Evolutionary conservation across 2,797 vertebrate genomes (phyloP).

Genomic region (Poecilia picta): DNA sequence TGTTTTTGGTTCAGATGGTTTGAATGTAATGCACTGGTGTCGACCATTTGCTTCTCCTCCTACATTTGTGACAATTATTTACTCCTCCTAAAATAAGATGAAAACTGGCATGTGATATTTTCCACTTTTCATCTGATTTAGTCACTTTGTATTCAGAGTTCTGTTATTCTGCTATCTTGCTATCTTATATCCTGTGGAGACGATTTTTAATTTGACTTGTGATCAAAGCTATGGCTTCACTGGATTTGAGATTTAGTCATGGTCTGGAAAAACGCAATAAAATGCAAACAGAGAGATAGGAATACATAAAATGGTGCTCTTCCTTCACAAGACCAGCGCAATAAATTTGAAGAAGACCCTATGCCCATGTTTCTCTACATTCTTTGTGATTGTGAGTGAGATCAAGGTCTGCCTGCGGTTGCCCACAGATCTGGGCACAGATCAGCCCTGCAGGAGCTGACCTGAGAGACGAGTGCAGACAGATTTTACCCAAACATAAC

Average conservation of each 20-base stretch:
- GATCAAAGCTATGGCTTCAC: not conserved
- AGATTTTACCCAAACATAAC: slow-evolving; percentile 28
- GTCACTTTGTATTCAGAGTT: not conserved
- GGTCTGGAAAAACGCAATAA: not conserved
- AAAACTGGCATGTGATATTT: not conserved
- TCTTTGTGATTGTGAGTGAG: slow-evolving; percentile 51
- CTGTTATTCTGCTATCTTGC: not conserved
- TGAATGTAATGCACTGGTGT: not conserved
- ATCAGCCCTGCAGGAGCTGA: slow-evolving; percentile 49
- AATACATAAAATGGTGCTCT: slow-evolving; percentile 17
- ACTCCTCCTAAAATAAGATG: not conserved
- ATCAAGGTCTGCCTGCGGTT: slow-evolving; percentile 39
- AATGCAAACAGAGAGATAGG: not conserved
- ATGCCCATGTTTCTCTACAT: not conserved
- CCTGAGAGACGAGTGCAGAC: slow-evolving; percentile 41
- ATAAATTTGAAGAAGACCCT: not conserved
- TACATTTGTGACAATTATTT: not conserved
- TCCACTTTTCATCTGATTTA: not conserved
- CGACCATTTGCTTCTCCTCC: not conserved
- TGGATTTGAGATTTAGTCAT: not conserved
- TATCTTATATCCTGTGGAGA: not conserved
- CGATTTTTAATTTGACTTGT: not conserved
- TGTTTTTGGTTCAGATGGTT: slow-evolving; percentile 3
- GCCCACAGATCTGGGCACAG: slow-evolving; percentile 56
- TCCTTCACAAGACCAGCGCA: slow-evolving; percentile 35